Conservation (phyloP, 2,113 vertebrate species). For the Prunella fulvescens region DNA sequence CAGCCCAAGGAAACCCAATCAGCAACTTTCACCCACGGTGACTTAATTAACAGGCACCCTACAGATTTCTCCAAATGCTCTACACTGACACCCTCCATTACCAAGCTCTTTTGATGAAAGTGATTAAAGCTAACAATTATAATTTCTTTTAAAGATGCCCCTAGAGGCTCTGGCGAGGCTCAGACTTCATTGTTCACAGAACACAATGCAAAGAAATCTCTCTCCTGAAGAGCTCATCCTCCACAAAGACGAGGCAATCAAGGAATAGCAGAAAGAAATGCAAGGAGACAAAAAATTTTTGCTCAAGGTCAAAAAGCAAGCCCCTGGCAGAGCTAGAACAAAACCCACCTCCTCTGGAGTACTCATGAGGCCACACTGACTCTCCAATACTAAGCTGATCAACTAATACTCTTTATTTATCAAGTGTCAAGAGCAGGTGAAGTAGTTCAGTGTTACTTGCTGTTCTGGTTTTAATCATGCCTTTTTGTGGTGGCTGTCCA, state of each 20-base stretch:
- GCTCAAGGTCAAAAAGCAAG: neutral
- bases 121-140: slow-evolving; percentile 47
- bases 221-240: neutral
- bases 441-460: neutral
- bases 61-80: neutral
- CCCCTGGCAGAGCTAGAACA: neutral
- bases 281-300: neutral
- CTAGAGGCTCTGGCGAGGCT: neutral
- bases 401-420: neutral
- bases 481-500: neutral
- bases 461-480: neutral
- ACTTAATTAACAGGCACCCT: slow-evolving; percentile 30
- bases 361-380: neutral
- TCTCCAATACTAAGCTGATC: neutral
- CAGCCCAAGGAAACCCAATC: neutral
- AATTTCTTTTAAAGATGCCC: slow-evolving; percentile 11
- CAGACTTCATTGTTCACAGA: slow-evolving; percentile 14
- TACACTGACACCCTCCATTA: neutral
- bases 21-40: neutral
- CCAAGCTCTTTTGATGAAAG: neutral
- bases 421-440: neutral
- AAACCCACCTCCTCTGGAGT: neutral
- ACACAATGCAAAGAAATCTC: neutral
- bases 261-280: neutral
- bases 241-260: neutral